Conservation (phyloP, 2,888 invertebrate genomes). For the Plusia festucae region DNA sequence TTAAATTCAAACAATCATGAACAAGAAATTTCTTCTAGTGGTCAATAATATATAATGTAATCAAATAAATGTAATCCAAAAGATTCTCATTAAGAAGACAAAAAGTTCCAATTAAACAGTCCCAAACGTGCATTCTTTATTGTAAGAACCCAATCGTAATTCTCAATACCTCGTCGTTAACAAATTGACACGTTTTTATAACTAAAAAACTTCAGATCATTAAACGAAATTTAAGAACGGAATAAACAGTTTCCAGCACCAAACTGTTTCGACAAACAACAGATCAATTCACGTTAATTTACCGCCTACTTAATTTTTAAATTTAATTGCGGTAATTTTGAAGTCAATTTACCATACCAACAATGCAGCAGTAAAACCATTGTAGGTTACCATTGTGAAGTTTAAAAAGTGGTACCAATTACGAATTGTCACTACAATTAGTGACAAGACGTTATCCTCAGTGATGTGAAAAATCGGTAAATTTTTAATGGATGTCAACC, state of each 20-base stretch:
- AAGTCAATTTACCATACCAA: slow-evolving; percentile 61
- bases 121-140: slow-evolving; percentile 54
- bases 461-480: slow-evolving; percentile 20
- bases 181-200: slow-evolving; percentile 78
- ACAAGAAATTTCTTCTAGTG: not conserved
- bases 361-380: slow-evolving; percentile 61
- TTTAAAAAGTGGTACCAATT: slow-evolving; percentile 62
- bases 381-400: slow-evolving; percentile 47
- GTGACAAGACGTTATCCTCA: slow-evolving; percentile 22
- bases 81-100: slow-evolving; percentile 43
- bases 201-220: slow-evolving; percentile 67
- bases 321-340: slow-evolving; percentile 75
- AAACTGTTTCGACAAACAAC: slow-evolving; percentile 70
- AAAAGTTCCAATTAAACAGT: slow-evolving; percentile 60
- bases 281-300: slow-evolving; percentile 76
- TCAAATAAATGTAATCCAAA: slow-evolving; percentile 38
- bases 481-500: slow-evolving; percentile 5
- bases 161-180: slow-evolving; percentile 67
- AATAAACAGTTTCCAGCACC: slow-evolving; percentile 64
- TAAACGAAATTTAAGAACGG: slow-evolving; percentile 73
- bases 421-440: slow-evolving; percentile 63
- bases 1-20: not conserved
- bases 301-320: slow-evolving; percentile 76
- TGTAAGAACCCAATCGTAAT: slow-evolving; percentile 61
- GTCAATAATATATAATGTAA: no score